These are phyloP conservation scores for Leptothorax acervorum DNA, from an alignment of 2,888 invertebrate species.

Conservation along the genomic window DNA sequence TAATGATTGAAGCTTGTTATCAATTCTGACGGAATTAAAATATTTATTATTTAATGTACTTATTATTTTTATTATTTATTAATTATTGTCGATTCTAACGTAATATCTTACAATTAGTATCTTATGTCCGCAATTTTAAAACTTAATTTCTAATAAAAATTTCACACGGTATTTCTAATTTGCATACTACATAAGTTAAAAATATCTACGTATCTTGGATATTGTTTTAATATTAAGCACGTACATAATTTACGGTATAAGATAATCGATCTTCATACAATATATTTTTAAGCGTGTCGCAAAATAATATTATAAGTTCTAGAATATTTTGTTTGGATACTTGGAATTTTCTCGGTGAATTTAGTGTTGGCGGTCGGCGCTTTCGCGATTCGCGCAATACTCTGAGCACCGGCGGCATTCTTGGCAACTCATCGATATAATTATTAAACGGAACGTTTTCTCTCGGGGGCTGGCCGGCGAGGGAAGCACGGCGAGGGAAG, in stretches of 20 bases:
- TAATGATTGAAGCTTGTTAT: not conserved
- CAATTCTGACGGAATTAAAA: not conserved
- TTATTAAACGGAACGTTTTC: slow-evolving; percentile 52
- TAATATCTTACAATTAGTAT: not conserved
- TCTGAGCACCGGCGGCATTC: not conserved
- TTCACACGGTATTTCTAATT: not conserved
- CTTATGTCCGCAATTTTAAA: not conserved
- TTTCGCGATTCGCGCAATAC: slow-evolving; percentile 12
- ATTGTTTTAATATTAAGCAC: not conserved
- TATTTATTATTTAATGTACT: not conserved
- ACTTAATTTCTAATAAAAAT: not conserved
- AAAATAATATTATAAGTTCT: not conserved
- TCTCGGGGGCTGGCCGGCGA: slow-evolving; percentile 11
- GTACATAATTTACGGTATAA: not conserved
- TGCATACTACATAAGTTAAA: not conserved
- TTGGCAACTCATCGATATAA: slow-evolving; percentile 49
- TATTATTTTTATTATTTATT: not conserved
- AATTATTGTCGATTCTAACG: not conserved
- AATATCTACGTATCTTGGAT: not conserved
- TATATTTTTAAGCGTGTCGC: not conserved
- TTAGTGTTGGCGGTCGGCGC: not conserved
- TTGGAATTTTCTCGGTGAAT: not conserved
- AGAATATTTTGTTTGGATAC: not conserved
- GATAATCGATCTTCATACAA: not conserved
- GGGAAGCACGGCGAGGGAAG: slow-evolving; percentile 29